Conservation (phyloP, 1,140 invertebrate genomes). For the Atta cephalotes region DNA sequence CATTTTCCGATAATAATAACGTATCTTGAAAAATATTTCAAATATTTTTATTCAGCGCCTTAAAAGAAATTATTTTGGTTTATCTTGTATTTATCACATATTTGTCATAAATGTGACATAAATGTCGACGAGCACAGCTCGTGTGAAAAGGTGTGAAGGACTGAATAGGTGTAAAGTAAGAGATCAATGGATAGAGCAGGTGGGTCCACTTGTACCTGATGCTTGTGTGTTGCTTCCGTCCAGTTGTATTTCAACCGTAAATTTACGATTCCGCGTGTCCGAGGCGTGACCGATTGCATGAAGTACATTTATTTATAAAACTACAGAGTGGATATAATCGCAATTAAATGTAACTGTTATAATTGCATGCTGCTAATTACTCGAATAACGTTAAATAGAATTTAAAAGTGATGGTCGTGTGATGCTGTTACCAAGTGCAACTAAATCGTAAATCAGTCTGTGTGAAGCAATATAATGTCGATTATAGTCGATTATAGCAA, state of each 20-base stretch:
- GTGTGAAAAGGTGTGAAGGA: not conserved
- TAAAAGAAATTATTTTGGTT: constrained; percentile 14
- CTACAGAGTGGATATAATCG: not conserved
- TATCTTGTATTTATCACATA: not conserved
- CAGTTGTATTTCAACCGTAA: constrained; percentile 79
- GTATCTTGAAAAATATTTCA: not conserved
- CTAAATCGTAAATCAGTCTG: not conserved
- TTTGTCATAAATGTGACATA: not conserved
- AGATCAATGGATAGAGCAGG: constrained; percentile 71
- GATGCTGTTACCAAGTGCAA: constrained; percentile 30
- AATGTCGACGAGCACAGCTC: not conserved
- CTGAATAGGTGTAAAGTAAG: constrained; percentile 13
- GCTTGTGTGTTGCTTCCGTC: constrained; percentile 78
- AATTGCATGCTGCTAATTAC: constrained; percentile 35
- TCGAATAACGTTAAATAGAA: constrained; percentile 15
- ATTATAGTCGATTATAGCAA: too few relatives aligned
- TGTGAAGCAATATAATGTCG: not conserved
- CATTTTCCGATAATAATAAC: not conserved
- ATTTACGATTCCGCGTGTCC: constrained; percentile 75
- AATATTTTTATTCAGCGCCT: not conserved
- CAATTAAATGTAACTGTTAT: constrained; percentile 66
- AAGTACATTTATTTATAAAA: constrained; percentile 55
- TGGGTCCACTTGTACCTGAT: constrained; percentile 81
- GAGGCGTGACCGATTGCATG: constrained; percentile 67
- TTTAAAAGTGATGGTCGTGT: not conserved